Base-by-base conservation (phyloP, 2,113 vertebrate genomes). In the Progne subis region DNA sequence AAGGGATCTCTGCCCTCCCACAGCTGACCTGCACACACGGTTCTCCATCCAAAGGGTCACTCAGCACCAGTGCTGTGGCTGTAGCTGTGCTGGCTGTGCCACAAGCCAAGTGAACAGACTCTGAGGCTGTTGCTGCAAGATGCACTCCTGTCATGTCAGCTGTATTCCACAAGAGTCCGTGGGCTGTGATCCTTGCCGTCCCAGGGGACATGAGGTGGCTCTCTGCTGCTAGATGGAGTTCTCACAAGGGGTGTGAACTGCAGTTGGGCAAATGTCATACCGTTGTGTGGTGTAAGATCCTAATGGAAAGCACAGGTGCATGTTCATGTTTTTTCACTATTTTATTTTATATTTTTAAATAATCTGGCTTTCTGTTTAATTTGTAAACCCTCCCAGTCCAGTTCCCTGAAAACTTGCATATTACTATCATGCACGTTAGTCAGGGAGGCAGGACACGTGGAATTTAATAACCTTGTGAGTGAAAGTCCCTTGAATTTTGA, bases 401-500 rank as follows among this genome's bases (percentile, higher is more conserved):
- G 6, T 11, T 46, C 11, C 9, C 16, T 47, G 32, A 26, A 57
- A 39, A 3, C 12, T 61, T 43, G 5, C 3, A 28, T 10, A 7
- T 46, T 47, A 3, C 39, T 41, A 5, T 25, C 0, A 0, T 44
- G 34, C 7, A 20, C 1, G 0, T 67, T 75, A 20, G 4, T 63
- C 20, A 14, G 59, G 34, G 20, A 79, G 19, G 41, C 41, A 37
- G n/a, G 7, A 56, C 18, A 12, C 2, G 2, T n/a, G 25, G 14
- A 71, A 67, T 9, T 44, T 47, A 46, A 50, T 18, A 41, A 39
- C 57, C 8, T 65, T 74, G 8, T 20, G 8, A 6, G 25, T 46
- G 7, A 18, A 86, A 59, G 6, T 59, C 25, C 10, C 12, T 74
- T 82, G n/a, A 46, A 11, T 43, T 82, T 57, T 5, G 28, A 63